These are phyloP conservation scores for Cataglyphis albicans DNA, from an alignment of 2,888 invertebrate genomes.

Conservation along the genomic window DNA sequence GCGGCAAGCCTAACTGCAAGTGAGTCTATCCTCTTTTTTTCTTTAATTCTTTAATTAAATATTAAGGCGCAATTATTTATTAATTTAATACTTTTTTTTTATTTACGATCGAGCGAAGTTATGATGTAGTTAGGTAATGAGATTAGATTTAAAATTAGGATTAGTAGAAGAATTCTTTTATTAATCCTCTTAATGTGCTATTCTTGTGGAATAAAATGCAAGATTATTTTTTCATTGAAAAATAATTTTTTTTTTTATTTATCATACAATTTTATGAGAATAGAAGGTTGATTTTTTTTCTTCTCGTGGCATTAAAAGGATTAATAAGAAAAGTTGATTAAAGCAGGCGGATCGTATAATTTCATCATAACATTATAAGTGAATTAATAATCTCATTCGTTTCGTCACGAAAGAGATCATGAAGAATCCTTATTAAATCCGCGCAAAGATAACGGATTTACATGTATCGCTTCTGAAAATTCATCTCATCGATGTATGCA, in stretches of 20 bases:
- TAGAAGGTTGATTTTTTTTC: neutral
- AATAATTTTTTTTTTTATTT: neutral
- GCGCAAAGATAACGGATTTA: neutral
- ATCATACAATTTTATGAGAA: neutral
- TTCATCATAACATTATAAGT: neutral
- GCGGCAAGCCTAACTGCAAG: constrained; percentile 91
- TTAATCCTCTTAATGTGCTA: no score
- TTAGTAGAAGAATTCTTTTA: neutral
- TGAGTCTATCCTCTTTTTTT: constrained; percentile 86
- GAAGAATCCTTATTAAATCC: neutral
- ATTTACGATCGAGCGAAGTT: neutral
- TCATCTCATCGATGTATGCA: constrained; percentile 24
- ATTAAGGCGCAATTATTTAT: no score
- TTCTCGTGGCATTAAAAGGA: neutral
- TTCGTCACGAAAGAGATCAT: neutral
- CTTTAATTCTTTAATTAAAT: neutral
- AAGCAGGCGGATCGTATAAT: neutral
- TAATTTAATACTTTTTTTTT: neutral
- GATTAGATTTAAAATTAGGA: neutral
- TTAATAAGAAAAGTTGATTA: neutral
- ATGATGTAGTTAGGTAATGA: neutral
- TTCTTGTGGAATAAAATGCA: no score
- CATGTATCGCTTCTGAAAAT: neutral
- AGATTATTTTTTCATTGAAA: neutral
- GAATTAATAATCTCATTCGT: neutral